Percentiles rank a stretch among this genome's conserved stretches.
phyloP scores from a whole-genome alignment of 2,113 vertebrate species.

The Gallinago paraguaiae region DNA sequence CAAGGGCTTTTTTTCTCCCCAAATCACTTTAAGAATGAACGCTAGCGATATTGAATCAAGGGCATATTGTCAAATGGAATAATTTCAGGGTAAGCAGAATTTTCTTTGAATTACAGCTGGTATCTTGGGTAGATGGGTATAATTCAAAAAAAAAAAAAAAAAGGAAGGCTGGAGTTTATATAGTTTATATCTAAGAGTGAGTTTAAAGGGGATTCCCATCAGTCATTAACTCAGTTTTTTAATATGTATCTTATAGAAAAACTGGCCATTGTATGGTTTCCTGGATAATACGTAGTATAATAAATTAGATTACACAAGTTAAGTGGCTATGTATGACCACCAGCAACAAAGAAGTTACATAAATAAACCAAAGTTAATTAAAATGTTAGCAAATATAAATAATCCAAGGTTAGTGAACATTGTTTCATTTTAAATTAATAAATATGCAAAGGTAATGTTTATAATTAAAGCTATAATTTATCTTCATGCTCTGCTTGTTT shows the following conservation, averaged over 20 bases:
- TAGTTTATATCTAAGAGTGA: neutral
- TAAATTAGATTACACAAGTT: conserved; percentile 46
- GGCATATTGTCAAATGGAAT: neutral
- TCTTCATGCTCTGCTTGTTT: conserved; percentile 78
- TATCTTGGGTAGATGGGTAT: neutral
- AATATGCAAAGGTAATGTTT: conserved; percentile 79
- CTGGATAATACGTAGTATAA: neutral
- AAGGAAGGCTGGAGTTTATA: neutral
- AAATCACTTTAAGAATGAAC: conserved; percentile 5
- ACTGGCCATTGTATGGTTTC: conserved; percentile 25
- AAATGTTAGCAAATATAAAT: conserved; percentile 79
- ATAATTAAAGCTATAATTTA: conserved; percentile 83
- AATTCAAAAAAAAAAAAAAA: neutral
- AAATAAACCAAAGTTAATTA: conserved; percentile 81
- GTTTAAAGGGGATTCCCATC: neutral
- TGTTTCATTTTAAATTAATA: conserved; percentile 78
- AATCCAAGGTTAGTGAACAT: conserved; percentile 77
- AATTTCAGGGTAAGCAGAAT: neutral
- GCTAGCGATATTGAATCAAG: neutral
- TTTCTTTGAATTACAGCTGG: neutral
- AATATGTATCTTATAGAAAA: neutral
- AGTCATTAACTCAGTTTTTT: neutral
- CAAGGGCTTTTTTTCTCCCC: neutral
- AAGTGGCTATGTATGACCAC: conserved; percentile 60
- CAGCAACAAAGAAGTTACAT: conserved; percentile 61